A percentile compares a stretch with the other conserved stretches of the same genome.
Conservation (phyloP, 2,888 invertebrate genomes). For the Mechanitis mazaeus region DNA sequence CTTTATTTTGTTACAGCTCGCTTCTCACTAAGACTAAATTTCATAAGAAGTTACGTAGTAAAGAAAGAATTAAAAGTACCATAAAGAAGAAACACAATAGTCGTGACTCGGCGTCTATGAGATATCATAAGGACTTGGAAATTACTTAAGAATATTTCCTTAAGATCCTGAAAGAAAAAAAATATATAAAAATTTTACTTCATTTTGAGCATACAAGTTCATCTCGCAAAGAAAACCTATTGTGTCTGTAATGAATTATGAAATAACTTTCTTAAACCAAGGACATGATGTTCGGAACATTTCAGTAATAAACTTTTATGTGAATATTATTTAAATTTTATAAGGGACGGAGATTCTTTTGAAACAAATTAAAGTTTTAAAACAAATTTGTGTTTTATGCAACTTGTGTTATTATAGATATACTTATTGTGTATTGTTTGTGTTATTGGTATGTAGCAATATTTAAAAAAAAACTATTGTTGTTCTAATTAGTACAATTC, state of each 20-base stretch:
- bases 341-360: not conserved
- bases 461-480: too few relatives aligned
- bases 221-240: slow-evolving; percentile 16
- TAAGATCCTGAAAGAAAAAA: slow-evolving; percentile 33
- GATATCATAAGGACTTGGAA: slow-evolving; percentile 44
- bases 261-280: slow-evolving; percentile 13
- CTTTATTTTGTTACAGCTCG: slow-evolving; percentile 25
- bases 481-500: too few relatives aligned
- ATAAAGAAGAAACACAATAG: slow-evolving; percentile 39
- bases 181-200: slow-evolving; percentile 24
- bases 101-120: slow-evolving; percentile 22
- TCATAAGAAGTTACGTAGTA: slow-evolving; percentile 28
- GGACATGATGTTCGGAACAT: slow-evolving; percentile 7
- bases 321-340: slow-evolving; percentile 22
- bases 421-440: too few relatives aligned
- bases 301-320: slow-evolving; percentile 18
- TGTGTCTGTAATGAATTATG: slow-evolving; percentile 23
- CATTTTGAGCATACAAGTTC: slow-evolving; percentile 18
- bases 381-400: too few relatives aligned
- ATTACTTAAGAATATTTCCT: slow-evolving; percentile 47
- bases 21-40: slow-evolving; percentile 27
- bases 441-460: too few relatives aligned
- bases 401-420: too few relatives aligned
- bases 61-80: slow-evolving; percentile 32
- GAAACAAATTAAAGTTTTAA: too few relatives aligned